phyloP scores from a whole-genome alignment of 64 coral and sea anemone genomes.

The Dendronephthya gigantea region DNA sequence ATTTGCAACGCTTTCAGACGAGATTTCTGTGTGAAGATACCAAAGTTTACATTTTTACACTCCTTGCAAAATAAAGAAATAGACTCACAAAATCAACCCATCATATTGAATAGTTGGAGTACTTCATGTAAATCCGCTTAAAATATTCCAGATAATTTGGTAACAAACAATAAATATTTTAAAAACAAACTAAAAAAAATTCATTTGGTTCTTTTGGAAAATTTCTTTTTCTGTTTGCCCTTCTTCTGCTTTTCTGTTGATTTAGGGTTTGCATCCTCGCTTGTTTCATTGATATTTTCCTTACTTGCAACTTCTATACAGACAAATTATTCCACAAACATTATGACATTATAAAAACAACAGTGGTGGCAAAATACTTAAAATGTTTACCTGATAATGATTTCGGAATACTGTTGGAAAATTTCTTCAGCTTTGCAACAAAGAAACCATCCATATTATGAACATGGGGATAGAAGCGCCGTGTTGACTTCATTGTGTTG shows the following conservation, averaged over 20 bases:
- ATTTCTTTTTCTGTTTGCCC: neutral
- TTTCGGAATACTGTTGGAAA: constrained; percentile 74
- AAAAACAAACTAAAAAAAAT: neutral
- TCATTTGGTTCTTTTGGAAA: neutral
- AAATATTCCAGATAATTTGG: too few species aligned
- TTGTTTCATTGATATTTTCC: neutral
- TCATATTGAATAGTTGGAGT: neutral
- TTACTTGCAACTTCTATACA: neutral
- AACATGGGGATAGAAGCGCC: constrained; percentile 74
- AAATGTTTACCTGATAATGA: neutral
- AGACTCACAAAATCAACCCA: neutral
- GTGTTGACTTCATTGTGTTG: constrained; percentile 55
- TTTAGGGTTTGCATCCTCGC: neutral
- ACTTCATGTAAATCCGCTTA: neutral
- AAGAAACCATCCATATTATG: constrained; percentile 99
- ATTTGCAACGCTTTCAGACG: neutral
- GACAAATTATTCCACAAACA: neutral
- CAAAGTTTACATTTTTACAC: neutral
- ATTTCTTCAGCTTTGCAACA: constrained; percentile 94
- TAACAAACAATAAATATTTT: neutral
- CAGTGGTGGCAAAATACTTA: neutral
- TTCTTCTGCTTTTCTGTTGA: neutral
- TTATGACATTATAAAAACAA: neutral
- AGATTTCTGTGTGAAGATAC: neutral
- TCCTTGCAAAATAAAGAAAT: neutral